A percentile compares a stretch with the other conserved stretches of the same genome.
These are phyloP conservation scores for Diabrotica virgifera DNA, from an alignment of 1,140 invertebrate genomes.

Conservation along the genomic window DNA sequence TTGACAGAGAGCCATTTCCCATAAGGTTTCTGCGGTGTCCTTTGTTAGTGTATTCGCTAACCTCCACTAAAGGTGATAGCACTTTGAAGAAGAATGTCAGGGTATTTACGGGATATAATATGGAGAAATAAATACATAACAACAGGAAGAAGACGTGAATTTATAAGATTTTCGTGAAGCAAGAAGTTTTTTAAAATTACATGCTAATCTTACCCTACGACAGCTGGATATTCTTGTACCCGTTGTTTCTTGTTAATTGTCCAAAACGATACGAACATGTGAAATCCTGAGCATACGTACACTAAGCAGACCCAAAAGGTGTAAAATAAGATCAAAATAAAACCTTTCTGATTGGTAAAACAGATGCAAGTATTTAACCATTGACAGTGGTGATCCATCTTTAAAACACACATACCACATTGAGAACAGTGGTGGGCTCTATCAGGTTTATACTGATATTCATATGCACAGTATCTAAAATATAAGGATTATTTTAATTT, in stretches of 20 bases:
- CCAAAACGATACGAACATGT: not conserved
- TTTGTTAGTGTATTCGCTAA: no score
- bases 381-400: conserved; percentile 99
- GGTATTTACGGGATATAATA: no score
- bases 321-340: conserved; percentile 63
- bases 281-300: not conserved
- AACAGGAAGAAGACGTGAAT: no score
- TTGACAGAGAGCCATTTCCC: no score
- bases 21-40: no score
- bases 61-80: no score
- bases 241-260: not conserved
- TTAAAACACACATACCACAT: conserved; percentile 87
- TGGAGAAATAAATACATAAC: no score
- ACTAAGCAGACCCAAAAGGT: not conserved
- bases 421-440: conserved; percentile 95
- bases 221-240: not conserved
- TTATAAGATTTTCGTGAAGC: no score
- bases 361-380: conserved; percentile 99
- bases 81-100: no score
- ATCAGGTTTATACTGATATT: conserved; percentile 80
- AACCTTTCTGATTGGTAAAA: conserved; percentile 98
- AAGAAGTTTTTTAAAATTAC: no score
- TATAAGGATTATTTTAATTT: not conserved
- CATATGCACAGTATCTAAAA: not conserved
- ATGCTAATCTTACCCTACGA: not conserved